phyloP scores from a whole-genome alignment of 2,113 vertebrate genomes.

The Rhagologus leucostigma region DNA sequence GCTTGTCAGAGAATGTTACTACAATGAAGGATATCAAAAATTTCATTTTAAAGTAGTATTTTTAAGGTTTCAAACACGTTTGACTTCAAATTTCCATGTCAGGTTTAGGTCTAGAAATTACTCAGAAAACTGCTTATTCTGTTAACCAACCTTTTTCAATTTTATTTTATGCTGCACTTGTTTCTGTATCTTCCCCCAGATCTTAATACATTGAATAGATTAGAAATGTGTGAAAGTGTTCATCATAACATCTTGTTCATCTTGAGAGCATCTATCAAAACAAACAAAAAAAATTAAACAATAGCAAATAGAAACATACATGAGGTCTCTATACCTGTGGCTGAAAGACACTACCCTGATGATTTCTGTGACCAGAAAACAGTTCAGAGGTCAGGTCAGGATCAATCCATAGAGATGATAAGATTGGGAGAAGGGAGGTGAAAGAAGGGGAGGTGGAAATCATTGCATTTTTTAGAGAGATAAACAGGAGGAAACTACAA shows the following conservation, averaged over 20 bases:
- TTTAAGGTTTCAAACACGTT: not conserved
- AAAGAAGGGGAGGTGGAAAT: not conserved
- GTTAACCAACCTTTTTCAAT: not conserved
- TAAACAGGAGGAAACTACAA: not conserved
- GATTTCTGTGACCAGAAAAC: not conserved
- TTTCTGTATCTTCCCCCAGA: not conserved
- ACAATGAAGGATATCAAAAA: not conserved
- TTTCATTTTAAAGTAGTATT: not conserved
- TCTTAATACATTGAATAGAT: not conserved
- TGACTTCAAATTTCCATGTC: not conserved
- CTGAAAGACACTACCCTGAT: not conserved
- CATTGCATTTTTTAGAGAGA: not conserved
- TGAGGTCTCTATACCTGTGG: not conserved
- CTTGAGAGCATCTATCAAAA: not conserved
- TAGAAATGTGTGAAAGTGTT: not conserved
- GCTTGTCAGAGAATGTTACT: not conserved
- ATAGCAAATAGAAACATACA: not conserved
- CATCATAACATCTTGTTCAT: not conserved
- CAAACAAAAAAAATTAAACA: not conserved
- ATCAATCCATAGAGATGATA: not conserved
- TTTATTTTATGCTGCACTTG: not conserved
- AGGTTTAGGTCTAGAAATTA: not conserved
- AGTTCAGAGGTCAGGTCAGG: not conserved
- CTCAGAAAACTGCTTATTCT: not conserved
- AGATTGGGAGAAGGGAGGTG: not conserved